Conservation (phyloP, 1,140 invertebrate species). For the Trigoniulus corallinus region DNA sequence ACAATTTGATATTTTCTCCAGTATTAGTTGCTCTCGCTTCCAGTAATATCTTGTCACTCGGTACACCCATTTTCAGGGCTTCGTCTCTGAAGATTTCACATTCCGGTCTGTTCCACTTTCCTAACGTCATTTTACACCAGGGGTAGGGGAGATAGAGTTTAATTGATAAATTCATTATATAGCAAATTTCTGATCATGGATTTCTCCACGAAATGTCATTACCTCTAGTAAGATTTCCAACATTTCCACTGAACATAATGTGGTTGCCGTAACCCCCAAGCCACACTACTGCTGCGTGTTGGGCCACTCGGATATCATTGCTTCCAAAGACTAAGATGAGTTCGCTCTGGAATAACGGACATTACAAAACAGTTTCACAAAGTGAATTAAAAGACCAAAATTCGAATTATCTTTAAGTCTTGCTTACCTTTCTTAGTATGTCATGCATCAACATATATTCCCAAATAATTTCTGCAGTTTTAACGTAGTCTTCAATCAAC, state of each 20-base stretch:
- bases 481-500: too few species aligned
- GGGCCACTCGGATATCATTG: constrained; percentile 7
- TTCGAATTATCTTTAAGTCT: not conserved
- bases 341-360: constrained; percentile 2
- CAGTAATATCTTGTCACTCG: not conserved
- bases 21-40: constrained; percentile 7
- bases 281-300: constrained; percentile 6
- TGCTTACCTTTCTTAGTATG: not conserved
- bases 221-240: constrained; percentile 9
- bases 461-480: not conserved
- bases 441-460: not conserved
- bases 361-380: not conserved
- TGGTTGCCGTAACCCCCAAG: constrained; percentile 3
- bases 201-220: too few species aligned
- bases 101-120: constrained; percentile 5
- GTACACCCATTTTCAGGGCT: constrained; percentile 5
- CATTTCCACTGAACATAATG: constrained; percentile 3
- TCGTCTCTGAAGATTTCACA: constrained; percentile 6
- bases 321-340: constrained; percentile 5
- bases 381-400: not conserved
- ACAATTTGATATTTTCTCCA: constrained; percentile 6
- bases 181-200: too few species aligned
- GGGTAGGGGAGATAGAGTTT: too few species aligned
- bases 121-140: too few species aligned
- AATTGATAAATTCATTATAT: too few species aligned